These are phyloP conservation scores for Danionella cerebrum DNA, from an alignment of 2,113 vertebrate species.

Conservation along the genomic window DNA sequence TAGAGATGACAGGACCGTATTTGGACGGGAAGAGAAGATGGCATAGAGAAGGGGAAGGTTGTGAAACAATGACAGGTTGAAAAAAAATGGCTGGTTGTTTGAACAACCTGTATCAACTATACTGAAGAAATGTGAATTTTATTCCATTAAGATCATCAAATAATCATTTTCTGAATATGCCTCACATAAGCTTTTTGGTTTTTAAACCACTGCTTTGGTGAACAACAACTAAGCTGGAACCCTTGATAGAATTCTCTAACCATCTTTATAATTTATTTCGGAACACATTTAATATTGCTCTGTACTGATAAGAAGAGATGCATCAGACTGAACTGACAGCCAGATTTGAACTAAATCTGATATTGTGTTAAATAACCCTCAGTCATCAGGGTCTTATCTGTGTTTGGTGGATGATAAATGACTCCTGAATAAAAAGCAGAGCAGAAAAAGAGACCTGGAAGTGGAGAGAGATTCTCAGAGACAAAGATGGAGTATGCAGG, in stretches of 20 bases:
- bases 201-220: too few relatives aligned
- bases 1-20: too few relatives aligned
- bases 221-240: too few relatives aligned
- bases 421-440: background rate
- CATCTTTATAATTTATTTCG: background rate
- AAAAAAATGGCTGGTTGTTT: too few relatives aligned
- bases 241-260: background rate
- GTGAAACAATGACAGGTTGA: too few relatives aligned
- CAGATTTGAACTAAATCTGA: background rate
- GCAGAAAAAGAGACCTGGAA: background rate
- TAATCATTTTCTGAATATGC: too few relatives aligned
- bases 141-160: too few relatives aligned
- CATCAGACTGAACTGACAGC: background rate
- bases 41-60: too few relatives aligned
- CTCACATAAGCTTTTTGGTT: too few relatives aligned
- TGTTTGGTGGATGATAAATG: background rate
- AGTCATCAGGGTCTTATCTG: background rate
- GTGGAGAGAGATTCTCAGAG: background rate
- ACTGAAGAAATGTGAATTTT: too few relatives aligned
- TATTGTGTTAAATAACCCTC: background rate
- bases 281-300: background rate
- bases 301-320: background rate
- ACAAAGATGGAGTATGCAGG: background rate
- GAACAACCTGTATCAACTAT: too few relatives aligned
- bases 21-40: too few relatives aligned